phyloP scores from a whole-genome alignment of 2,888 invertebrate genomes.

The Epirrhoe alternata region DNA sequence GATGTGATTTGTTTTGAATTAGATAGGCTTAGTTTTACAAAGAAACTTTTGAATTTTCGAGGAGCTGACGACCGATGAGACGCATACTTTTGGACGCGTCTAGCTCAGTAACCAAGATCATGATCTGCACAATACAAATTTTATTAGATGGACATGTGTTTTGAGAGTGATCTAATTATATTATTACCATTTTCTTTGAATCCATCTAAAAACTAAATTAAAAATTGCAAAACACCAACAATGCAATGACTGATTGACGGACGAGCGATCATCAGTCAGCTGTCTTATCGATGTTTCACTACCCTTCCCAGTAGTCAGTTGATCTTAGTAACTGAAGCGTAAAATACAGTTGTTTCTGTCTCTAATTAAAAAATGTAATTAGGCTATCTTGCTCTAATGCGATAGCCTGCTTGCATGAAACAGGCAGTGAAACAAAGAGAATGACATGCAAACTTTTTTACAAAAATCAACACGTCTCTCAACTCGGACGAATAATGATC shows the following conservation, averaged over 20 bases:
- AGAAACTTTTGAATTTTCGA: constrained; percentile 53
- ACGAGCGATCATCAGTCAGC: constrained; percentile 47
- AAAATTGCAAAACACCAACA: constrained; percentile 65
- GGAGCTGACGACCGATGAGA: constrained; percentile 44
- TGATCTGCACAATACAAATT: constrained; percentile 5
- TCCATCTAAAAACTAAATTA: constrained; percentile 68
- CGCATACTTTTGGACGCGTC: constrained; percentile 23
- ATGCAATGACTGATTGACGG: constrained; percentile 45
- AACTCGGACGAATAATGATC: too few species aligned
- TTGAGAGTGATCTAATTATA: constrained; percentile 7
- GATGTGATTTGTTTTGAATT: constrained; percentile 14
- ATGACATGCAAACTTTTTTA: constrained; percentile 53
- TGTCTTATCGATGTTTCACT: constrained; percentile 26
- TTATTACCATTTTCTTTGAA: constrained; percentile 78
- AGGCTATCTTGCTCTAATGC: constrained; percentile 9
- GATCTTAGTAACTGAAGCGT: background rate
- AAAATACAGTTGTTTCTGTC: background rate
- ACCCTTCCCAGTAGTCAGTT: background rate
- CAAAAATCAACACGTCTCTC: background rate
- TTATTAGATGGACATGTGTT: background rate
- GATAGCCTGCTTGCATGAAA: background rate
- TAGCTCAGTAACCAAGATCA: background rate
- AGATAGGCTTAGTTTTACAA: constrained; percentile 24
- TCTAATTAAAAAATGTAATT: background rate
- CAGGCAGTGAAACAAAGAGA: constrained; percentile 33